Conservation (phyloP, 1,140 invertebrate species). For the Monomorium pharaonis region DNA sequence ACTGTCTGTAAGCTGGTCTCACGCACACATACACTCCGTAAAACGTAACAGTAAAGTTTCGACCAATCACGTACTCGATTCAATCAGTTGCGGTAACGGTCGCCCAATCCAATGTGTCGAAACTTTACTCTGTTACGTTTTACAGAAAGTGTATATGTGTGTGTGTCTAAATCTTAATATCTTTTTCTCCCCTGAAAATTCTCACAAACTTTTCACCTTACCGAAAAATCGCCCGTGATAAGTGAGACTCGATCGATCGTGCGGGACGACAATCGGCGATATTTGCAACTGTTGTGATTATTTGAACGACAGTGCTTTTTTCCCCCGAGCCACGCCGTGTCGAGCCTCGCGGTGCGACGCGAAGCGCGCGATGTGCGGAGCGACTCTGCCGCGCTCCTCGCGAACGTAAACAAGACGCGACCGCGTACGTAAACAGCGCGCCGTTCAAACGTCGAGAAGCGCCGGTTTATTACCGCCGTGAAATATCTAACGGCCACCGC, state of each 20-base stretch:
- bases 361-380: background rate
- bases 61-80: too few relatives aligned
- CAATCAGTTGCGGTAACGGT: too few relatives aligned
- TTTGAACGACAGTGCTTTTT: background rate
- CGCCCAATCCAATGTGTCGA: too few relatives aligned
- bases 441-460: background rate
- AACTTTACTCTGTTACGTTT: too few relatives aligned
- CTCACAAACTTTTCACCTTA: too few relatives aligned
- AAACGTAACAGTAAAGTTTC: too few relatives aligned
- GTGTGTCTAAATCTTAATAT: too few relatives aligned
- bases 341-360: background rate
- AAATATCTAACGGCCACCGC: background rate
- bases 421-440: background rate
- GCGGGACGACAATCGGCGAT: background rate
- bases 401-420: background rate
- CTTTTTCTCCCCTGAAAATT: too few relatives aligned
- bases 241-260: background rate
- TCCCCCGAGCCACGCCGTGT: background rate
- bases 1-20: too few relatives aligned
- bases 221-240: too few relatives aligned
- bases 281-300: background rate
- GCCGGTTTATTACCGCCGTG: background rate
- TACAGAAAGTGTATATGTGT: too few relatives aligned
- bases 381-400: background rate
- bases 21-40: too few relatives aligned